phyloP scores from a whole-genome alignment of 1,140 invertebrate species.

The Melitaea cinxia region DNA sequence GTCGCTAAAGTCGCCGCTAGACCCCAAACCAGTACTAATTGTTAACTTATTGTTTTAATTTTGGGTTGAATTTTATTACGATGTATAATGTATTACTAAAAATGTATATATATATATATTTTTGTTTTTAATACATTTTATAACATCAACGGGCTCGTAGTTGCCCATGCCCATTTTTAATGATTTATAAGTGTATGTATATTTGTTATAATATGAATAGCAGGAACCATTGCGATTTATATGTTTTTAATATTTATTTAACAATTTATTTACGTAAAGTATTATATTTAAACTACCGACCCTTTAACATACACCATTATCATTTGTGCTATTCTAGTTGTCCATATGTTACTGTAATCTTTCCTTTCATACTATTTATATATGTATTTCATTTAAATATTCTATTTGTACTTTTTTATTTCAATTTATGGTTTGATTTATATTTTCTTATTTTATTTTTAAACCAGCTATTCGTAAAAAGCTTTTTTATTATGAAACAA shows the following conservation, averaged over 20 bases:
- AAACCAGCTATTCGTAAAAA: too few relatives aligned
- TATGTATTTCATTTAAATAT: background rate
- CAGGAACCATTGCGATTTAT: constrained; percentile 24
- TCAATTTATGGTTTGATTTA: background rate
- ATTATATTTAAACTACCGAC: constrained; percentile 15
- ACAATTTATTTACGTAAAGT: background rate
- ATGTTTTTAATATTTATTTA: constrained; percentile 14
- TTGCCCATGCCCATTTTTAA: constrained; percentile 1
- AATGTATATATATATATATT: too few relatives aligned
- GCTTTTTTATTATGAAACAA: too few relatives aligned
- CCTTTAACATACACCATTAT: constrained; percentile 15
- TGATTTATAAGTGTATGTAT: background rate
- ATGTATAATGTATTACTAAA: too few relatives aligned
- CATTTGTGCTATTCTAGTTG: constrained; percentile 8
- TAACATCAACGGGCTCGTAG: too few relatives aligned
- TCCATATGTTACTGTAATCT: background rate
- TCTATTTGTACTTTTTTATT: background rate
- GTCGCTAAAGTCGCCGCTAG: constrained; percentile 80
- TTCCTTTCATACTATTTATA: background rate
- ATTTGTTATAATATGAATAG: background rate
- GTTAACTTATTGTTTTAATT: constrained; percentile 51
- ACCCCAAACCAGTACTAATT: constrained; percentile 83
- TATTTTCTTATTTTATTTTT: background rate
- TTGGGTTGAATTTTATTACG: constrained; percentile 23
- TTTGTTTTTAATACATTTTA: too few relatives aligned